Conservation (phyloP, 2,113 vertebrate genomes). For the Hippocampus barbouri region DNA sequence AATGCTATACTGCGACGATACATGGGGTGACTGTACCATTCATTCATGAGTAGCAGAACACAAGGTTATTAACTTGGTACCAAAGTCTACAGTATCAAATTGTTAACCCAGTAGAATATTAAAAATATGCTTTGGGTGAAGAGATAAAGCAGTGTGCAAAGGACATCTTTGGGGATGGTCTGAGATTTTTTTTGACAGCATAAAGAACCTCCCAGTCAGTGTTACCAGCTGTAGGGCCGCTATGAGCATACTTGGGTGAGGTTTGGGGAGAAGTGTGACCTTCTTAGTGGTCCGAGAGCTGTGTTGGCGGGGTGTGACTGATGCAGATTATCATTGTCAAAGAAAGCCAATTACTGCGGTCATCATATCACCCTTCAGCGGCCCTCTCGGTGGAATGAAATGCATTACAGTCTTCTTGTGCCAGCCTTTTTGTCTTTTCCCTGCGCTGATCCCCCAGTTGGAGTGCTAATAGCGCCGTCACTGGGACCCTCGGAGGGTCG, state of each 20-base stretch:
- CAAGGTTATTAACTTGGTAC: neutral
- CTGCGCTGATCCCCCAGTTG: conserved; percentile 51
- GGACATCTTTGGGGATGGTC: neutral
- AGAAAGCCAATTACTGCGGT: conserved; percentile 71
- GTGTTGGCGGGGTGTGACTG: conserved; percentile 62
- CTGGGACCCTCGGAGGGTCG: conserved; percentile 57
- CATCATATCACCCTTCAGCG: conserved; percentile 55
- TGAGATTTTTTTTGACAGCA: neutral
- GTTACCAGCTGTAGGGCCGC: conserved; percentile 2
- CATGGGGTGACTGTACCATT: too few species aligned
- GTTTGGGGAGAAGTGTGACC: conserved; percentile 49
- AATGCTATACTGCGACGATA: too few species aligned
- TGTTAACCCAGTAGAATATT: neutral
- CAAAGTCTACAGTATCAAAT: neutral
- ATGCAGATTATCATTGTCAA: conserved; percentile 67
- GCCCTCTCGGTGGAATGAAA: conserved; percentile 58
- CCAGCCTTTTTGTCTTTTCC: conserved; percentile 53
- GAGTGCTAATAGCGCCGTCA: conserved; percentile 62
- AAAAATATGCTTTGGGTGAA: neutral
- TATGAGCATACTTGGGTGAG: conserved; percentile 27
- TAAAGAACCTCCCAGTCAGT: neutral
- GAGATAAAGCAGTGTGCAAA: neutral
- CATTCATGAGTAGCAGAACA: too few species aligned
- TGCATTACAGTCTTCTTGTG: conserved; percentile 51
- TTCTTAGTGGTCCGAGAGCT: conserved; percentile 55